Base-by-base conservation (phyloP, 2,888 invertebrate species). In the Eustalomyia histrio region DNA sequence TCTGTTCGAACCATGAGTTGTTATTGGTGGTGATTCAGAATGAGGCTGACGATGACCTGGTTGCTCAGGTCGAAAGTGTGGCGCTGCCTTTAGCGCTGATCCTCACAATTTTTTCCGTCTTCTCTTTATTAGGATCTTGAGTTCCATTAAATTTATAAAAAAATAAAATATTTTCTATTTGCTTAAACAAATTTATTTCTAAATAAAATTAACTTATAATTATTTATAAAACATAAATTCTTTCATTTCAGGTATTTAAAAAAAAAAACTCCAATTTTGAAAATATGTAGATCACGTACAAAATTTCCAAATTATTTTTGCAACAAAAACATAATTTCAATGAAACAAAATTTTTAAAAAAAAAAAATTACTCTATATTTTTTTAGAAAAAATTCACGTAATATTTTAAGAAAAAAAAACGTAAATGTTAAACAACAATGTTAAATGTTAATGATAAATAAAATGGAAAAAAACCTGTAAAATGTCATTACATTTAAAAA, bases 311-410 rank as follows among this genome's bases (percentile, higher is more conserved):
- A 55, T 39, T 12, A 64, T 74, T 80, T 83, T 76, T 78, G 83
- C 83, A 85, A 78, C 84, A 85, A 85, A 87, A 82, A 81, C 82
- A 83, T 83, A 85, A 84, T 85, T 87, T 84, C 84, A 84, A 83
- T 72, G 72, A 43, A 58, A 68, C 47, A 35, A 35, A 68, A 55
- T 29, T 50, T 39, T 29, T 24, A 29, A 50, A 52, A 33, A 10
- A 57, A 29, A 50, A 52, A 33, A 10, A 57, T 43, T n/a, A 64
- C 35, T 2, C 1, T 17, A 61, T 43, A 29, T 65, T 55, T 65
- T 55, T 71, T 29, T 10, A 14, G 50, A 58, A 57, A 60, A 65
- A 60, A 60, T 69, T 55, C 79, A 75, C 75, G 75, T 71, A 74
- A 64, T 69, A 12, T 64, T 12, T 47, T 2, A 50, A 24, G 10